phyloP scores from a whole-genome alignment of 2,113 vertebrate species.

The Scomber colias region DNA sequence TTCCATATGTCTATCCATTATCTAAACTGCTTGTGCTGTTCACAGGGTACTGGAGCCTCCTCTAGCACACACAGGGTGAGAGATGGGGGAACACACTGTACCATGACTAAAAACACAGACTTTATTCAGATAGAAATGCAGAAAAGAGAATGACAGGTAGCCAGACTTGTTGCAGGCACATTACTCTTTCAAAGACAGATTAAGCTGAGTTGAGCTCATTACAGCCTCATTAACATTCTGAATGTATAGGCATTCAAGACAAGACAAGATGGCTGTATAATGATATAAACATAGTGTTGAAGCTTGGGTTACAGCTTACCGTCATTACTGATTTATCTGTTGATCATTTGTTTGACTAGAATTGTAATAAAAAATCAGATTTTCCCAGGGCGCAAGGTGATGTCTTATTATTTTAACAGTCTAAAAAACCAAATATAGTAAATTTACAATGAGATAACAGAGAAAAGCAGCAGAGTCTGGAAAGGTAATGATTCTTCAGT shows the following conservation, averaged over 20 bases:
- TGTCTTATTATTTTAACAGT: too few species aligned
- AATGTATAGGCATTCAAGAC: constrained; percentile 7
- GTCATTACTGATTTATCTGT: not conserved
- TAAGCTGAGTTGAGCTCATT: constrained; percentile 15
- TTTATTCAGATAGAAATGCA: not conserved
- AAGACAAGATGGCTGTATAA: not conserved
- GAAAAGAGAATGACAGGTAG: not conserved
- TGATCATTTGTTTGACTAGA: not conserved
- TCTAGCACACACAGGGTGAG: not conserved
- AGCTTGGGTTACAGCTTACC: not conserved
- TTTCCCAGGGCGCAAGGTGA: not conserved
- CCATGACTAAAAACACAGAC: not conserved
- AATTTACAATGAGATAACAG: not conserved
- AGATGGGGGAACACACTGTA: not conserved
- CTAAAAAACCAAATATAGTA: not conserved
- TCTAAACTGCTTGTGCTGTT: constrained; percentile 13
- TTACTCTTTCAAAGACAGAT: not conserved
- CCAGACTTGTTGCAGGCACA: not conserved
- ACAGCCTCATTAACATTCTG: not conserved
- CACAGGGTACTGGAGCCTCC: not conserved
- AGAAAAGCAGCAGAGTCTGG: not conserved
- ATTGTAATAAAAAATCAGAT: not conserved
- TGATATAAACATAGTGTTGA: not conserved
- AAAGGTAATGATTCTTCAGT: too few species aligned
- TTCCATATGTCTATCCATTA: not conserved